Base-by-base conservation (phyloP, 2,113 vertebrate species). In the Lepus europaeus region DNA sequence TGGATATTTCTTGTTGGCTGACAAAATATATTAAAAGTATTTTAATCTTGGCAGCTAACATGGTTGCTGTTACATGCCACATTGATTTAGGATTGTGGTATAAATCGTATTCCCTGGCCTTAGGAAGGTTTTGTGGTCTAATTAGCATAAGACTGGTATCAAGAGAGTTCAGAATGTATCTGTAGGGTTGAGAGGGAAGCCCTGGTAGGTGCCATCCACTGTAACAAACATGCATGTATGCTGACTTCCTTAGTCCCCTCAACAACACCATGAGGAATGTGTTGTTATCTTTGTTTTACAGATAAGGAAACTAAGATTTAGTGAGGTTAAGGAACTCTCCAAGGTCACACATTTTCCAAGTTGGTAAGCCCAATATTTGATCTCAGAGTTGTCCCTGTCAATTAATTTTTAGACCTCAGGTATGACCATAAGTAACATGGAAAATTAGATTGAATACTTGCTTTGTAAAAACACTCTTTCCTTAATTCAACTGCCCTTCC, bases 21-120 rank as follows among this genome's bases (percentile, higher is more conserved):
- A 53, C 78, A 51, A 79, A 94, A 10, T 5, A 61, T 22, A 78
- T 92, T 81, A 14, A 76, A 89, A 95, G 87, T 90, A 86, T 64
- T 96, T 96, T 27, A 89, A 83, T 68, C 25, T 95, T 87, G 6
- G 20, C 27, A 87, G 89, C 74, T 79, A 36, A 72, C 64, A 64
- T 63, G 39, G 23, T 53, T 91, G 2, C 63, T 90, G 5, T 90
- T 63, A 45, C 68, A 29, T 93, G 31, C n/a, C 25, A 56, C 4
- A 2, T 33, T 79, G 66, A 84, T 93, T 68, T 93, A 23, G 3
- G 84, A 69, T 82, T 88, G 51, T 36, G 53, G 3, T 59, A 49
- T 82, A 39, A 69, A 74, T 90, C 70, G 22, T 19, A 78, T 84
- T 81, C 11, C 12, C 22, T 66, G 23, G 9, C n/a, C 51, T 91